phyloP scores from a whole-genome alignment of 1,140 invertebrate species.

The Mercenaria mercenaria region DNA sequence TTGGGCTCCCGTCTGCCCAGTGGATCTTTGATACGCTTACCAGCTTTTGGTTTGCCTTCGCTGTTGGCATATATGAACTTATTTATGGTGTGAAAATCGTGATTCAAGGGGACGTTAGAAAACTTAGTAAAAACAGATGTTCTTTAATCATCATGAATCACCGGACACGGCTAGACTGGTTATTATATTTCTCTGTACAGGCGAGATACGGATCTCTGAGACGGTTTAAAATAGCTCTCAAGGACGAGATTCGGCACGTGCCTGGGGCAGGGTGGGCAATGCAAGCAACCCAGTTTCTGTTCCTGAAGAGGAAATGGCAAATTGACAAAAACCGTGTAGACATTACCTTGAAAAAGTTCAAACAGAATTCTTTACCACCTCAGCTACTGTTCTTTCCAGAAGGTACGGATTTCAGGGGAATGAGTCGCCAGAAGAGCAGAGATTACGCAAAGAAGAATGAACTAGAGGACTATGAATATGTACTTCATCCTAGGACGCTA shows the following conservation, averaged over 20 bases:
- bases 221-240: constrained; percentile 92
- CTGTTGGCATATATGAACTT: constrained; percentile 82
- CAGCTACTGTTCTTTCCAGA: constrained; percentile 94
- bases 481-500: constrained; percentile 94
- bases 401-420: constrained; percentile 93
- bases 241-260: constrained; percentile 92
- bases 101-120: constrained; percentile 91
- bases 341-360: constrained; percentile 91
- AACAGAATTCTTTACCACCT: constrained; percentile 87
- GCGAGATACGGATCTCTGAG: constrained; percentile 90
- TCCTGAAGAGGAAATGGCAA: constrained; percentile 93
- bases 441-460: constrained; percentile 91
- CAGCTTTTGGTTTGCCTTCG: constrained; percentile 40
- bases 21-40: constrained; percentile 48
- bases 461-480: constrained; percentile 90
- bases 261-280: constrained; percentile 95
- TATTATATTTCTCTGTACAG: constrained; percentile 94
- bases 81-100: constrained; percentile 91
- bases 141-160: constrained; percentile 95
- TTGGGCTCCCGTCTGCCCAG: constrained; percentile 17
- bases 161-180: constrained; percentile 95
- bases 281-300: constrained; percentile 94
- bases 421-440: constrained; percentile 91
- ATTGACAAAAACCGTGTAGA: constrained; percentile 90
- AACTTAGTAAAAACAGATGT: constrained; percentile 87